A percentile compares a stretch with the other conserved stretches of the same genome.
These are phyloP conservation scores for Acrocephalus arundinaceus DNA, from an alignment of 2,113 vertebrate genomes.

Conservation along the genomic window DNA sequence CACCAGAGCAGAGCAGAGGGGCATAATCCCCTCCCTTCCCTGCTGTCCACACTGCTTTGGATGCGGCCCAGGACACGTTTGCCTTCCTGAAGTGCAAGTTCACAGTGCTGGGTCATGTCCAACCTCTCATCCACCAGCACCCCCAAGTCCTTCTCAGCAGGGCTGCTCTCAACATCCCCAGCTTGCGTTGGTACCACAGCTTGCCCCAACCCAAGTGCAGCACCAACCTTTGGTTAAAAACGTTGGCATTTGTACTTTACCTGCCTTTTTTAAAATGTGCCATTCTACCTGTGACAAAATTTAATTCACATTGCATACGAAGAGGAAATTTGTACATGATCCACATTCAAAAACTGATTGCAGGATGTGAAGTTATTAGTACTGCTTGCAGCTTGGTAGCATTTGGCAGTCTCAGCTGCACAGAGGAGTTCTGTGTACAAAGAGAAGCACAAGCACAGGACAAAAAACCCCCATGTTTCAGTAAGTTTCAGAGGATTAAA, in stretches of 20 bases:
- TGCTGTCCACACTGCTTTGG: fast-evolving
- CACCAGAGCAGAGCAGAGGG: background rate
- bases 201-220: fast-evolving
- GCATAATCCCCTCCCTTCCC: background rate
- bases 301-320: background rate
- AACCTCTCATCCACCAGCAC: background rate
- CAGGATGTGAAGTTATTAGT: background rate
- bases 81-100: background rate
- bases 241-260: background rate
- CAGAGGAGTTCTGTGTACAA: background rate
- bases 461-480: background rate
- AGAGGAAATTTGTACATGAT: background rate
- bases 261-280: background rate
- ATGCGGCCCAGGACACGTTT: fast-evolving
- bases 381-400: background rate
- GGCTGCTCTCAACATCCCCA: background rate
- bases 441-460: background rate
- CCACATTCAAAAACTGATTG: background rate
- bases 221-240: background rate
- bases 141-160: background rate
- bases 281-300: background rate
- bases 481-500: slow-evolving; percentile 4
- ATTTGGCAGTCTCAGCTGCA: background rate
- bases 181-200: fast-evolving
- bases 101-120: background rate